These are phyloP conservation scores for Epizoanthus illoricatus DNA, from an alignment of 92 coral and sea anemone genomes.

Conservation along the genomic window DNA sequence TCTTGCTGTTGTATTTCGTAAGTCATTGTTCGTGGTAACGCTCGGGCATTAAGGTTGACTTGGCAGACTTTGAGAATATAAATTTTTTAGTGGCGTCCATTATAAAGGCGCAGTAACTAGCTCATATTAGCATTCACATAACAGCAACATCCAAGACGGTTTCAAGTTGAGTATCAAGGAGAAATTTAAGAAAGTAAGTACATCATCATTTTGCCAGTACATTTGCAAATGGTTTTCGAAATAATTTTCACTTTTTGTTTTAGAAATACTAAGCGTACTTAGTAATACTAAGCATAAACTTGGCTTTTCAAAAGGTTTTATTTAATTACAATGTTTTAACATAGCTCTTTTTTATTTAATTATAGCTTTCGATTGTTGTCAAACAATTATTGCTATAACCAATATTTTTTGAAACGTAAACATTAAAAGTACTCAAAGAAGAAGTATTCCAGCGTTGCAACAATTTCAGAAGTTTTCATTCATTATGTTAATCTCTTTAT, in stretches of 20 bases:
- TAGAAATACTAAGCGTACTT: no score
- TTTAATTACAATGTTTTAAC: no score
- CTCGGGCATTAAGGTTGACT: not conserved
- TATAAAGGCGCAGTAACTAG: not conserved
- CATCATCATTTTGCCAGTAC: not conserved
- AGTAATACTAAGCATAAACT: no score
- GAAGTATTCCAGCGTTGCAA: no score
- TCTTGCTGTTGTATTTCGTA: slow-evolving; percentile 13
- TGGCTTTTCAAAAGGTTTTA: no score
- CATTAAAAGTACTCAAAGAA: no score
- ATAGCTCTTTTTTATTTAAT: no score
- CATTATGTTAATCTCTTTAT: no score
- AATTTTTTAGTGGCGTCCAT: slow-evolving; percentile 4
- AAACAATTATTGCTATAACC: no score
- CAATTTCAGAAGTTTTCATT: no score
- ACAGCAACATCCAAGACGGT: not conserved
- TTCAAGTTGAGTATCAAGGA: not conserved
- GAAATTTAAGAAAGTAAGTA: not conserved
- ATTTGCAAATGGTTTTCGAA: not conserved
- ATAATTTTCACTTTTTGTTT: not conserved
- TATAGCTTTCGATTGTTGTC: no score
- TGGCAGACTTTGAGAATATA: not conserved
- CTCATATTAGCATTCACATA: not conserved
- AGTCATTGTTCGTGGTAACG: not conserved
- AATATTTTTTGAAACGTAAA: no score